phyloP scores from a whole-genome alignment of 2,888 invertebrate genomes.

The Cheiracanthium punctorium region DNA sequence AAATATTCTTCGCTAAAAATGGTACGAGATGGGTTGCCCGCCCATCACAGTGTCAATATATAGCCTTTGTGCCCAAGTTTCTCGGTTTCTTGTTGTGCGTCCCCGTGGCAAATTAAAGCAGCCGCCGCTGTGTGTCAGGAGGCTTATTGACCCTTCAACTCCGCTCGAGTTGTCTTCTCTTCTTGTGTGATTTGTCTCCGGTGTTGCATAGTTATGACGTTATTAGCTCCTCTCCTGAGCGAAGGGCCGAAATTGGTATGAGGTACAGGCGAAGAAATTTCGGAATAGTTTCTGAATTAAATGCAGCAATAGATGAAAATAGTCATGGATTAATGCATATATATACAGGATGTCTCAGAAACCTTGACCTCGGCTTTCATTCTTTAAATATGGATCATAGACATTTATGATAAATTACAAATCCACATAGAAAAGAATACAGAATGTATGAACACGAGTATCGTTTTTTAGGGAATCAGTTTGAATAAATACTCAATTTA shows the following conservation, averaged over 20 bases:
- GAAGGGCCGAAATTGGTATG: not conserved
- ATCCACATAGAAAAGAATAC: no score
- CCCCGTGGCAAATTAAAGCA: conserved; percentile 52
- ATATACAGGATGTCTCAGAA: no score
- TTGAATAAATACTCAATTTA: no score
- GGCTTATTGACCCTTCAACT: conserved; percentile 32
- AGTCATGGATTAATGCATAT: no score
- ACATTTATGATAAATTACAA: no score
- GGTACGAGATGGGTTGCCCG: not conserved
- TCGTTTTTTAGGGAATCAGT: no score
- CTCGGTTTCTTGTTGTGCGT: conserved; percentile 49
- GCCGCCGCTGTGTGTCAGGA: conserved; percentile 28
- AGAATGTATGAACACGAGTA: no score
- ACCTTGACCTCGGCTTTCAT: no score
- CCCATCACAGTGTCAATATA: conserved; percentile 31
- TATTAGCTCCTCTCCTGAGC: conserved; percentile 30
- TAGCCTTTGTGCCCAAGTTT: conserved; percentile 50
- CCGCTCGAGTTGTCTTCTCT: conserved; percentile 15
- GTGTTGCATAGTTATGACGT: conserved; percentile 35
- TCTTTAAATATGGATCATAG: no score
- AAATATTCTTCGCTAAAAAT: conserved; percentile 9
- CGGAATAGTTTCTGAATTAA: not conserved
- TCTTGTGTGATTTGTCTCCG: not conserved
- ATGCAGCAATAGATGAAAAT: no score
- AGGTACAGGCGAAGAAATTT: not conserved